Base-by-base conservation (phyloP, 2,113 vertebrate species). In the Vimba vimba region DNA sequence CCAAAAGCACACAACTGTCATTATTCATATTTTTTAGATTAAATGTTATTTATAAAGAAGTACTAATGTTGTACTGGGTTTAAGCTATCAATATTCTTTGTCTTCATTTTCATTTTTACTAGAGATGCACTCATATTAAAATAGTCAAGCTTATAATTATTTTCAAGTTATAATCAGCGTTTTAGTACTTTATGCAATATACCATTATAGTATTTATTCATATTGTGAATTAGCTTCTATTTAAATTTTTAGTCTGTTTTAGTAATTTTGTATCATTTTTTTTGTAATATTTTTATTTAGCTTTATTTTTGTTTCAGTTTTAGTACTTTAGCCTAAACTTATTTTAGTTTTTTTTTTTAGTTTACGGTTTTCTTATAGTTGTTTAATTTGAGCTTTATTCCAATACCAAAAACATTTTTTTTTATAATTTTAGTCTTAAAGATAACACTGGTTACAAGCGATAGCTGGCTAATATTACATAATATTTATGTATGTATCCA, bases 1-100 rank as follows among this genome's bases (percentile, higher is more conserved):
- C 79, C 86, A 89, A 47, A 92, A 93, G 89, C 89, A 94, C 90
- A 89, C 87, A 87, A 73, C 88, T 90, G 83, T 90, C 91, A 88
- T 89, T 90, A 89, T 85, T 90, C 33, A 71, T 78, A 47, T 84
- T 90, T 90, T 91, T 90, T 91, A 91, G 88, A 93, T 92, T 92
- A 92, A 94, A 95, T 86, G 68, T 78, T 89, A 89, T 91, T 91
- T 90, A 86, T 87, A 85, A 91, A 89, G 87, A 77, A 88, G 12
- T 19, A 60, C 33, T 59, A 19, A 15, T 62, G 36, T 43, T 79
- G 36, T n/a, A 62, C 43, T 50, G 60, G 43, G n/a, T 30, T 80
- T 17, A 59, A 79, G 52, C 10, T 55, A 12, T 52, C 50, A 33
- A 11, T 77, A 19, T 79, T 79, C 6, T 57, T 57, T 57, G 55